These are phyloP conservation scores for Salarias fasciatus DNA, from an alignment of 2,797 vertebrate genomes.

Conservation along the genomic window DNA sequence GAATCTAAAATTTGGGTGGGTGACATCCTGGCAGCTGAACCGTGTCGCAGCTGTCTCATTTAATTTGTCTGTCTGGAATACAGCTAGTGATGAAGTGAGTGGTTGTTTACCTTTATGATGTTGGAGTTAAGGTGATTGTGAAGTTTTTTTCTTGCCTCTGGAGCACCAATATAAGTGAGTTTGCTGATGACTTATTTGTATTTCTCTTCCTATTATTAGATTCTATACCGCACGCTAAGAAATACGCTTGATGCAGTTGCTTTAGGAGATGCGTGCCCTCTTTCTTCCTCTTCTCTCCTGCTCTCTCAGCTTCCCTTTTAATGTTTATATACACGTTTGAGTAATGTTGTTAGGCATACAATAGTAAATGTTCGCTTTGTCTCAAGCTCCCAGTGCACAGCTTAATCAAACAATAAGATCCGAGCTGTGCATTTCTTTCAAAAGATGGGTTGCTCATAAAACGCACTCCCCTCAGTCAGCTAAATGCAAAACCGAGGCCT, in stretches of 20 bases:
- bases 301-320: conserved; percentile 37
- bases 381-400: conserved; percentile 31
- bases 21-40: too few relatives aligned
- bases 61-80: conserved; percentile 12
- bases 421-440: conserved; percentile 17
- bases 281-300: background rate
- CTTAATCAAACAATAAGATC: conserved; percentile 44
- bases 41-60: conserved; percentile 7
- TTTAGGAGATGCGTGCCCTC: conserved; percentile 20
- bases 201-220: conserved; percentile 23
- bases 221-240: conserved; percentile 25
- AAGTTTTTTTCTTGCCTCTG: conserved; percentile 1
- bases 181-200: conserved; percentile 8
- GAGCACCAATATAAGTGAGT: conserved; percentile 17
- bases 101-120: conserved; percentile 18
- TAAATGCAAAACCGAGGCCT: conserved; percentile 23
- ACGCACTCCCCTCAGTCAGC: conserved; percentile 5
- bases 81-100: conserved; percentile 18
- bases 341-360: conserved; percentile 47
- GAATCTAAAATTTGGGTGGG: too few relatives aligned
- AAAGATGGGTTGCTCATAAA: conserved; percentile 11
- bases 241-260: conserved; percentile 31
- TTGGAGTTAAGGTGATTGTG: conserved; percentile 30
- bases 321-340: conserved; percentile 57
- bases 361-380: conserved; percentile 52